phyloP scores from a whole-genome alignment of 2,888 invertebrate genomes.

The Cataglyphis albicans region DNA sequence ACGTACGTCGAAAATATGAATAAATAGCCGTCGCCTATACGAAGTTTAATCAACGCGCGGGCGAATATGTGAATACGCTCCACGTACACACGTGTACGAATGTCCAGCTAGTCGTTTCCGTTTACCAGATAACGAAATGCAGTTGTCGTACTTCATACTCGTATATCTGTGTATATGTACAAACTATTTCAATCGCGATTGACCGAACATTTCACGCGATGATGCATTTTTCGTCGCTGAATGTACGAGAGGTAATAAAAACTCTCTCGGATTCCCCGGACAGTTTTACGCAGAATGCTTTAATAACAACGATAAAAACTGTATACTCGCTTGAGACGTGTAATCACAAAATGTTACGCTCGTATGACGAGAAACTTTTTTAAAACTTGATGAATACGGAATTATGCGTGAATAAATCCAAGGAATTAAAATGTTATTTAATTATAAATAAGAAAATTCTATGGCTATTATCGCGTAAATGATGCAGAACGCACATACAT shows the following conservation, averaged over 20 bases:
- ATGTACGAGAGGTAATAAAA: constrained; percentile 52
- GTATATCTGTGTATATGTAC: background rate
- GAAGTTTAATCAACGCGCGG: constrained; percentile 39
- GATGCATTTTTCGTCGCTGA: constrained; percentile 45
- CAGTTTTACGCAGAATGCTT: constrained; percentile 2
- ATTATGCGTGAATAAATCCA: background rate
- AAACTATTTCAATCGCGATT: constrained; percentile 25
- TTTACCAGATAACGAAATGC: constrained; percentile 54
- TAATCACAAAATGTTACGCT: background rate
- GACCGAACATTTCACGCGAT: constrained; percentile 29
- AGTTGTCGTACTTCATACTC: constrained; percentile 21
- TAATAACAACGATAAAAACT: constrained; percentile 16
- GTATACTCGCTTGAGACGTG: background rate
- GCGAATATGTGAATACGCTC: constrained; percentile 34
- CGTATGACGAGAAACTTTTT: background rate
- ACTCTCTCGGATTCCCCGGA: background rate
- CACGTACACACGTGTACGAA: background rate
- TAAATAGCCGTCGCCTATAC: constrained; percentile 37
- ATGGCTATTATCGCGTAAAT: background rate
- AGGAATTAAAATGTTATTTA: constrained; percentile 2
- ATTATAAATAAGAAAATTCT: background rate
- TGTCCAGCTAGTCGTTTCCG: constrained; percentile 47
- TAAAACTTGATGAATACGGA: constrained; percentile 9
- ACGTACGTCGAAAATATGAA: constrained; percentile 33
- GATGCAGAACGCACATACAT: background rate